Evolutionary conservation across 2,113 vertebrate genomes (phyloP).

Genomic region (Daphoenositta chrysoptera): DNA sequence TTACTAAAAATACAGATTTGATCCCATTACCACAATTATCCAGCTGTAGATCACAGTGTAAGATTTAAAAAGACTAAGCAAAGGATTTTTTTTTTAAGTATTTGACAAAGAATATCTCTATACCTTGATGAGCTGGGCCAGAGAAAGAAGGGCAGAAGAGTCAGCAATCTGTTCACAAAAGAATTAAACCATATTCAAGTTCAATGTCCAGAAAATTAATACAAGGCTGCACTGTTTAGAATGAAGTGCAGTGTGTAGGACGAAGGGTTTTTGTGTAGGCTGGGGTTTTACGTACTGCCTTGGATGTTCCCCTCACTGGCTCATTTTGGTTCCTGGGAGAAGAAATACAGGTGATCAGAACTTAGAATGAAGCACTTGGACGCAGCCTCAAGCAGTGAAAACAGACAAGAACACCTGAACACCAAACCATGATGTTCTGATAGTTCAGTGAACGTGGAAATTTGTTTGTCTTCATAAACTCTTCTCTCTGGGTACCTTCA

Average conservation of each 20-base stretch:
- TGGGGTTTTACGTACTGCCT: not conserved
- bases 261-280: not conserved
- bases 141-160: not conserved
- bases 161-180: not conserved
- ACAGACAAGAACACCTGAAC: not conserved
- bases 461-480: not conserved
- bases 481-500: not conserved
- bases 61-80: not conserved
- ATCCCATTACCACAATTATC: not conserved
- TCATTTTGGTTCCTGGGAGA: not conserved
- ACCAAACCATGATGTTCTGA: not conserved
- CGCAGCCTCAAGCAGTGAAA: not conserved
- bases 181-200: not conserved
- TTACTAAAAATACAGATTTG: not conserved
- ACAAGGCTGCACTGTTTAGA: not conserved
- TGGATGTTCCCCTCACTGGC: not conserved
- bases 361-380: not conserved
- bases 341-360: not conserved
- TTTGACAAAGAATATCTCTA: not conserved
- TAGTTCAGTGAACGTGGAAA: not conserved
- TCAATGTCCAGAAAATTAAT: not conserved
- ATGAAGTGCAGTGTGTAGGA: not conserved
- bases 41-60: not conserved
- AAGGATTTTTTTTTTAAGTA: not conserved
- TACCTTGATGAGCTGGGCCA: not conserved